phyloP scores from a whole-genome alignment of 2,888 invertebrate genomes.

The Thysanoteuthis rhombus region DNA sequence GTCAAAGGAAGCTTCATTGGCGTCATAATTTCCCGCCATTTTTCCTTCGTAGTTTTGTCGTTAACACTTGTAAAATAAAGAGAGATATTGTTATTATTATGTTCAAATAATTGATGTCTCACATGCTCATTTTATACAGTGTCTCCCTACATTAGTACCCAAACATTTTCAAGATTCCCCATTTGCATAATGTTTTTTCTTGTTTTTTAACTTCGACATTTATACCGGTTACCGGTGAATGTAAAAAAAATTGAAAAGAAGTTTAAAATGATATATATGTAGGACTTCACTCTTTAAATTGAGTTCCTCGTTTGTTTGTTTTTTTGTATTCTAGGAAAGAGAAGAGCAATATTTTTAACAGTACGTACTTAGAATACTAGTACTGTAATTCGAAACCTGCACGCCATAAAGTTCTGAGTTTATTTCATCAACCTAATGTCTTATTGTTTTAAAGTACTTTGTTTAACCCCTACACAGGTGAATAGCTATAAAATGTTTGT shows the following conservation, averaged over 20 bases:
- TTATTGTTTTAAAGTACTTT: background rate
- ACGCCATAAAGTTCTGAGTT: background rate
- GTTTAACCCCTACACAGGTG: background rate
- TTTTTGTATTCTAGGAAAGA: background rate
- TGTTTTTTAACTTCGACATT: background rate
- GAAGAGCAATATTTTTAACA: background rate
- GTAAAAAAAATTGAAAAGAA: background rate
- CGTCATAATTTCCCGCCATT: slow-evolving; percentile 24
- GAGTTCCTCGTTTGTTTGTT: background rate
- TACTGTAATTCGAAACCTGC: background rate
- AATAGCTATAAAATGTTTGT: background rate
- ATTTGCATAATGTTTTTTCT: background rate
- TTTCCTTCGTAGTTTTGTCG: background rate
- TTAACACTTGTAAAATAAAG: background rate
- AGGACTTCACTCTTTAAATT: too few relatives aligned
- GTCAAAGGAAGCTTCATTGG: background rate
- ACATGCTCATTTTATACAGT: too few relatives aligned
- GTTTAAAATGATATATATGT: background rate
- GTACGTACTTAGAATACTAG: background rate
- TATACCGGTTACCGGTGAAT: background rate
- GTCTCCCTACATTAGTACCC: too few relatives aligned
- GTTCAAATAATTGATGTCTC: too few relatives aligned
- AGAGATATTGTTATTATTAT: background rate
- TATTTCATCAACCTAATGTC: too few relatives aligned
- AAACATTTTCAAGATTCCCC: too few relatives aligned